Percentiles rank a stretch among this genome's conserved stretches.
These are phyloP conservation scores for Junonia oenone DNA, from an alignment of 2,888 invertebrate species.

Conservation along the genomic window DNA sequence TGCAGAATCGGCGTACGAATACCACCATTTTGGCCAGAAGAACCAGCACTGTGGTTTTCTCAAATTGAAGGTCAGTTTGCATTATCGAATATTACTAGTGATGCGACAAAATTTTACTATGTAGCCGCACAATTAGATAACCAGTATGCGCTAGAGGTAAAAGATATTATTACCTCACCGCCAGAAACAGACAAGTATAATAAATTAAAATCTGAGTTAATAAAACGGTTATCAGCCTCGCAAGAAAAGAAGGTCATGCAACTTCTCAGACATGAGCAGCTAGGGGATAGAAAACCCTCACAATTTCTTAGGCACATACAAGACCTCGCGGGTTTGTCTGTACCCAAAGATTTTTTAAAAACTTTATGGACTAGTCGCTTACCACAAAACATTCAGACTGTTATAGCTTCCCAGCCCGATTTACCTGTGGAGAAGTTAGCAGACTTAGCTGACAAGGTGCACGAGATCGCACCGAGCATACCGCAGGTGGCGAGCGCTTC, in stretches of 20 bases:
- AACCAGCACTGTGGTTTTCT: not conserved
- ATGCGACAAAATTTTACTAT: not conserved
- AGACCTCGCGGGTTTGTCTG: not conserved
- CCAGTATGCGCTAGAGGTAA: not conserved
- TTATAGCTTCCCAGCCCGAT: constrained; percentile 3
- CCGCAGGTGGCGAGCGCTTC: too few species aligned
- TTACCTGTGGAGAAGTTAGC: not conserved
- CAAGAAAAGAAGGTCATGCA: not conserved
- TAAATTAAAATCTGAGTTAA: not conserved
- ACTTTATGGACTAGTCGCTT: too few species aligned
- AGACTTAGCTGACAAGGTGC: not conserved
- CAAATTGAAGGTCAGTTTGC: not conserved
- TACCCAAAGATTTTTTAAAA: too few species aligned
- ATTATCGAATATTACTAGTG: not conserved
- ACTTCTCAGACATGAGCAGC: not conserved
- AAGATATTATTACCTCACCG: not conserved
- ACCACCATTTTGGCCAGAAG: not conserved
- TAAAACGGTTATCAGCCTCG: not conserved
- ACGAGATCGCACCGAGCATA: too few species aligned
- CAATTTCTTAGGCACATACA: not conserved
- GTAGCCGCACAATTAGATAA: not conserved
- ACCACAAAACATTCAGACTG: constrained; percentile 3
- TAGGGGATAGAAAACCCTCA: not conserved
- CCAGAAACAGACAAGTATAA: not conserved
- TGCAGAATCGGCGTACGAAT: too few species aligned